These are phyloP conservation scores for Dasyprocta punctata DNA, from an alignment of 2,113 vertebrate species.

Conservation along the genomic window DNA sequence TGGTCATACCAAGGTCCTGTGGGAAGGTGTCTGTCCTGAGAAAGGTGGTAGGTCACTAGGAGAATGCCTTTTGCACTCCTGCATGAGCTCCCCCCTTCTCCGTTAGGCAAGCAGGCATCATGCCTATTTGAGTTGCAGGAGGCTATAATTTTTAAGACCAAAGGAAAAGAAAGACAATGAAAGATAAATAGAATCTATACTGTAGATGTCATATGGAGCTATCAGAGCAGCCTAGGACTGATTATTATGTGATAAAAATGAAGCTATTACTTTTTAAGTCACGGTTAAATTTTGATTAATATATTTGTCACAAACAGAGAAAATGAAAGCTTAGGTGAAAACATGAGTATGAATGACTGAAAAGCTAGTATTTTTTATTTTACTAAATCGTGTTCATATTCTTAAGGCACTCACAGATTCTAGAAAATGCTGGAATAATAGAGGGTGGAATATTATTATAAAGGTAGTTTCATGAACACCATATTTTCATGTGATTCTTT, in stretches of 20 bases:
- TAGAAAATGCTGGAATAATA: not conserved
- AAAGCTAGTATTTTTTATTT: not conserved
- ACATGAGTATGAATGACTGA: not conserved
- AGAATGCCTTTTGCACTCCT: not conserved
- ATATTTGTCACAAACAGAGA: not conserved
- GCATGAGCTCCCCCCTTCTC: not conserved
- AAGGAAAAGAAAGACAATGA: not conserved
- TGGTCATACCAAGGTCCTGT: not conserved
- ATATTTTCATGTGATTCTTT: not conserved
- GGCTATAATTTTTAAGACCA: not conserved
- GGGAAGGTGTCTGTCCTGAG: not conserved
- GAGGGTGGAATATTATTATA: not conserved
- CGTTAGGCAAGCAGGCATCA: not conserved
- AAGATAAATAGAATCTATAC: not conserved
- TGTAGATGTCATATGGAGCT: not conserved
- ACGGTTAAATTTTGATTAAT: not conserved
- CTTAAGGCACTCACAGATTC: not conserved
- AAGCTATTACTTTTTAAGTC: not conserved
- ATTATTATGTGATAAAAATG: not conserved
- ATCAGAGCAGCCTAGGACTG: not conserved
- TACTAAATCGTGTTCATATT: not conserved
- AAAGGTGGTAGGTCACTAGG: accelerated
- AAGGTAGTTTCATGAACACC: not conserved
- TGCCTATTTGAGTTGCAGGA: not conserved
- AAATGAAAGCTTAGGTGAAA: not conserved